A percentile compares a stretch with the other conserved stretches of the same genome.
These are phyloP conservation scores for Cryptocephalus primarius DNA, from an alignment of 2,888 invertebrate genomes.

Conservation along the genomic window DNA sequence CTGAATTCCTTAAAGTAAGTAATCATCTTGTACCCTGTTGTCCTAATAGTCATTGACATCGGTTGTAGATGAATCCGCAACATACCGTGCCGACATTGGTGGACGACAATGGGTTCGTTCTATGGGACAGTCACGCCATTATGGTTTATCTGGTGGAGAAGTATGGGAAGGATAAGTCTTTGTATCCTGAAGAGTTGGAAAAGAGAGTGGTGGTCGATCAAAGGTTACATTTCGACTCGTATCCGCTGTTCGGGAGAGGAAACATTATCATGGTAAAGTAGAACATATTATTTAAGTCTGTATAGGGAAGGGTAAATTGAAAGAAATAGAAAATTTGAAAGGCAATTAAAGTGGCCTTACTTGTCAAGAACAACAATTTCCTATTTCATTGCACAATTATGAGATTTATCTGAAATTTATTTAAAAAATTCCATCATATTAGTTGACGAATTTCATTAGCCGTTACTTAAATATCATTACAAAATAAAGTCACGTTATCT, in stretches of 20 bases:
- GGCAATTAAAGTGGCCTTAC: too few species aligned
- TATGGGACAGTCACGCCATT: conserved; percentile 42
- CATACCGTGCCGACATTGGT: conserved; percentile 45
- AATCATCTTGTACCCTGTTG: neutral
- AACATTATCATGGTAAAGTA: conserved; percentile 16
- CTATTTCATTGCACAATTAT: too few species aligned
- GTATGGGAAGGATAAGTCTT: conserved; percentile 40
- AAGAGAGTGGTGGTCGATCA: conserved; percentile 42
- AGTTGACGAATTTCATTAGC: too few species aligned
- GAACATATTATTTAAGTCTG: conserved; percentile 1
- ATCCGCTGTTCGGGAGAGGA: conserved; percentile 37
- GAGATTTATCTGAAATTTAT: too few species aligned
- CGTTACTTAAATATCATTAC: too few species aligned
- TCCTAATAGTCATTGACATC: neutral
- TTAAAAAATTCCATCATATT: too few species aligned
- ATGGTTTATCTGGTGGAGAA: conserved; percentile 41
- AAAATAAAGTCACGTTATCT: too few species aligned
- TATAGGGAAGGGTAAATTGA: neutral
- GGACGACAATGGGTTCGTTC: conserved; percentile 43
- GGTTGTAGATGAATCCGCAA: conserved; percentile 44
- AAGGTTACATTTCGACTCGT: conserved; percentile 42
- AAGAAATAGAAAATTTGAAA: too few species aligned
- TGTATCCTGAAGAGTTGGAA: conserved; percentile 44
- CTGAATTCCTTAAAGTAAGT: conserved; percentile 32
- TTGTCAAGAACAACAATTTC: too few species aligned